Base-by-base conservation (phyloP, 2,888 invertebrate genomes). In the Cerastis rubricosa region DNA sequence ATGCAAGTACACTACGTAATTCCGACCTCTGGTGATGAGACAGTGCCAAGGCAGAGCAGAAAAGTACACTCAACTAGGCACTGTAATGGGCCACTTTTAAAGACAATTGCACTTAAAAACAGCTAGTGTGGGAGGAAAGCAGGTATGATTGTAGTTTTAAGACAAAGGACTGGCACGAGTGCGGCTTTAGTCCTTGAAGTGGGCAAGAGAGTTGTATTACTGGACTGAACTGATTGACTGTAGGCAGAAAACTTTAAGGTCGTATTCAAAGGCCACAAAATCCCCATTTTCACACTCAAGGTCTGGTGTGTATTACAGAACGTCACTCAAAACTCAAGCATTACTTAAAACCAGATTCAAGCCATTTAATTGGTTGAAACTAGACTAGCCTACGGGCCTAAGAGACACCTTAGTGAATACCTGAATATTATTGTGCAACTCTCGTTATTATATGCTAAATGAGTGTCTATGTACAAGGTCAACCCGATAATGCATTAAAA, bases 41-140 rank as follows among this genome's bases (percentile, higher is more conserved):
- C 29, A 29, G 29, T 19, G n/a, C n/a, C n/a, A n/a, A 25, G 54
- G 19, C 59, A 29, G 17, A 29, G n/a, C 43, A 43, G 14, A 14
- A 43, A 12, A n/a, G 43, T n/a, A 14, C 43, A 64, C 43, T 64
- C 43, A 43, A 43, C 8, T 7, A 1, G 63, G 40, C 63, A 22
- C 22, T 6, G 6, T 35, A 61, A 17, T 59, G 59, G 19, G 35
- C 25, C 47, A 35, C 59, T 35, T 59, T 8, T 59, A 1, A 35
- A 59, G 0, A 29, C 17, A 59, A 43, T 57, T 78, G 57, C 71
- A 47, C 57, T 64, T 65, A 63, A 51, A 63, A n/a, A 61, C 29
- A 61, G 17, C 17, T 40, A 54, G 73, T 73, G 79, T 79, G 25
- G 45, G 72, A 66, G 59, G 25, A n/a, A 77, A 64, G 3, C 40